Evolutionary conservation across 1,140 invertebrate species (phyloP).

Genomic region (Subanguina moxae): DNA sequence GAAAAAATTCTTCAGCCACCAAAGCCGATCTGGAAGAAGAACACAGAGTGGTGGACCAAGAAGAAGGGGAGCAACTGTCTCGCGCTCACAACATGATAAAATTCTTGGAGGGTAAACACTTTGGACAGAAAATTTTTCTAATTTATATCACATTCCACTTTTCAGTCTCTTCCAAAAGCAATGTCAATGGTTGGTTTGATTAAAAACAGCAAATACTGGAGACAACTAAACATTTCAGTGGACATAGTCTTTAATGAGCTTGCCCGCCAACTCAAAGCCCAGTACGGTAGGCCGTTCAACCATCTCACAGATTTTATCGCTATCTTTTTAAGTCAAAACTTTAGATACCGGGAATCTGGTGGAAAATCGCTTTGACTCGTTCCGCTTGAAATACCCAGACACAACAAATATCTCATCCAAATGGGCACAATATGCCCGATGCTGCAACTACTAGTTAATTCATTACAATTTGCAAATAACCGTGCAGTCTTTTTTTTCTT

Average conservation of each 20-base stretch:
- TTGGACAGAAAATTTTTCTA: neutral
- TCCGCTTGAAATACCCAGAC: constrained; percentile 49
- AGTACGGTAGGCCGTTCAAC: constrained; percentile 50
- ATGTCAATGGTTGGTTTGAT: constrained; percentile 43
- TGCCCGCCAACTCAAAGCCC: constrained; percentile 50
- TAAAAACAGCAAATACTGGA: too few relatives aligned
- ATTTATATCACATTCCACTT: neutral
- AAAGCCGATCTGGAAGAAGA: constrained; percentile 49
- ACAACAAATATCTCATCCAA: constrained; percentile 44
- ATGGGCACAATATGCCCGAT: constrained; percentile 36
- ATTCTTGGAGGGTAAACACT: constrained; percentile 38
- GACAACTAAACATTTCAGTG: constrained; percentile 5
- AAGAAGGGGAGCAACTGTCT: constrained; percentile 47
- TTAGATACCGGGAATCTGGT: constrained; percentile 27
- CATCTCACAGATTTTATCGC: too few relatives aligned
- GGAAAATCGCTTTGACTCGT: constrained; percentile 39
- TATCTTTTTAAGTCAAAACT: too few relatives aligned
- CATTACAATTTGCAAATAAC: neutral
- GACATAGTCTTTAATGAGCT: constrained; percentile 49
- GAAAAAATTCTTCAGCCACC: constrained; percentile 37
- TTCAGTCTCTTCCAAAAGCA: constrained; percentile 51
- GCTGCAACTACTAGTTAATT: constrained; percentile 40
- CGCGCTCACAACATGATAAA: constrained; percentile 45
- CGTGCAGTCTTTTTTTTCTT: too few relatives aligned
- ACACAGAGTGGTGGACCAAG: constrained; percentile 33